Percentiles rank a stretch among this genome's conserved stretches.
phyloP scores from a whole-genome alignment of 23 tunicate species.

The Trididemnum nubilum region DNA sequence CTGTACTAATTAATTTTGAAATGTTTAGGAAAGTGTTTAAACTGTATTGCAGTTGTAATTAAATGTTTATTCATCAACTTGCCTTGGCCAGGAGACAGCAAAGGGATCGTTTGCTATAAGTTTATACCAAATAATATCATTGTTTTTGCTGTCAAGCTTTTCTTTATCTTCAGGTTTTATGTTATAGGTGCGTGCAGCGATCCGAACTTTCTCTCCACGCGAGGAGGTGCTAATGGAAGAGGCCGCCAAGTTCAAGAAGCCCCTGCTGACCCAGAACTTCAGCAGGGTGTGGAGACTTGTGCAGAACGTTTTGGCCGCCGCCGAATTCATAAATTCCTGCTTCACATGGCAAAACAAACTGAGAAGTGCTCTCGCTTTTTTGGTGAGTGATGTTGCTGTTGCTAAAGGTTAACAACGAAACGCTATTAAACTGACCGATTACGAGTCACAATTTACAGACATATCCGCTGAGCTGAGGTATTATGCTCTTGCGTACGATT shows the following conservation, averaged over 20 bases:
- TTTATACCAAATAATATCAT: too few relatives aligned
- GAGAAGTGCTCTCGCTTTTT: constrained; percentile 51
- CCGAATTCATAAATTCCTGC: constrained; percentile 79
- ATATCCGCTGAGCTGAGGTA: too few relatives aligned
- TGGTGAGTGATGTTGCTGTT: constrained; percentile 50
- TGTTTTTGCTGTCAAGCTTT: too few relatives aligned
- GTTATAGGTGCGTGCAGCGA: constrained; percentile 74
- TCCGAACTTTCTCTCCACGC: constrained; percentile 72
- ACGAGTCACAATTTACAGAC: too few relatives aligned
- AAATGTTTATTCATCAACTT: too few relatives aligned
- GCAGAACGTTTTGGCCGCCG: constrained; percentile 61
- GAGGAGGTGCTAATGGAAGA: constrained; percentile 85
- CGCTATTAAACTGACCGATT: too few relatives aligned
- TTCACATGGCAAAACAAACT: constrained; percentile 81
- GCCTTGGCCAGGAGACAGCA: too few relatives aligned
- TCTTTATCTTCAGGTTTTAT: too few relatives aligned
- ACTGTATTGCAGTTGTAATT: too few relatives aligned
- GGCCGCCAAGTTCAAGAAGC: constrained; percentile 61
- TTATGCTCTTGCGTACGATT: too few relatives aligned
- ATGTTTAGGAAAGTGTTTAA: not conserved
- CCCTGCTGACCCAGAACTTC: constrained; percentile 58
- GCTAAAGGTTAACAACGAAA: too few relatives aligned
- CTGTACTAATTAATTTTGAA: not conserved
- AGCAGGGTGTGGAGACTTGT: constrained; percentile 72
- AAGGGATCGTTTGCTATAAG: too few relatives aligned